Evolutionary conservation across 2,888 invertebrate genomes (phyloP), one percentile per base, ranked within the genome.

Genomic region (Scaptomyza parva): DNA sequence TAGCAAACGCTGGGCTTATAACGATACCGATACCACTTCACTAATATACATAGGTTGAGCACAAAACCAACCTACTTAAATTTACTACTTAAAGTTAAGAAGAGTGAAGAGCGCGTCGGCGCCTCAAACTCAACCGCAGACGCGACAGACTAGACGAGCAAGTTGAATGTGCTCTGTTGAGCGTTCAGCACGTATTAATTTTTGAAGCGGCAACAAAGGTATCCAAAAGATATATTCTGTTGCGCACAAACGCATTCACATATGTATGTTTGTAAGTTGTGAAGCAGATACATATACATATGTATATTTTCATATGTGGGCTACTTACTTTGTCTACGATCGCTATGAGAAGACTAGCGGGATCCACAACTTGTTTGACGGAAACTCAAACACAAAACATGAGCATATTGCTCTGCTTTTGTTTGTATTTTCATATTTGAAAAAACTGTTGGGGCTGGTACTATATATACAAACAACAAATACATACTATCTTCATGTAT

Each of bases 131-230:
- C 41, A 37, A 37, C 35, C 17, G 14, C 53, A 44, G 41, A 52
- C 40, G 22, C 50, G 53, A 30, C 37, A 18, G 62, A 47, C 62
- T 62, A 50, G 60, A 59, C 54, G 45, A 65, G 75, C 63, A 79
- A 65, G 86, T 75, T 87, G 86, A 79, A 86, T 81, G 87, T 73
- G 78, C 70, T 55, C 74, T 70, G 89, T 53, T 89, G 83, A 89
- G 75, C 81, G 89, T 82, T 89, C 87, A 78, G 83, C 81, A 80
- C 88, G 89, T 85, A 89, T 89, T 90, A 90, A 89, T 89, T 90
- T 88, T 77, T 72, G 76, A 78, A 68, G 85, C 84, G 61, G 69
- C 80, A 70, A 67, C 72, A 48, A 75, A 77, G 77, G 78, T 81
- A 75, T 70, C 76, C 78, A 70, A 82, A 80, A 88, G 84, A 86